phyloP scores from a whole-genome alignment of 2,113 vertebrate species.

The Notothenia coriiceps region DNA sequence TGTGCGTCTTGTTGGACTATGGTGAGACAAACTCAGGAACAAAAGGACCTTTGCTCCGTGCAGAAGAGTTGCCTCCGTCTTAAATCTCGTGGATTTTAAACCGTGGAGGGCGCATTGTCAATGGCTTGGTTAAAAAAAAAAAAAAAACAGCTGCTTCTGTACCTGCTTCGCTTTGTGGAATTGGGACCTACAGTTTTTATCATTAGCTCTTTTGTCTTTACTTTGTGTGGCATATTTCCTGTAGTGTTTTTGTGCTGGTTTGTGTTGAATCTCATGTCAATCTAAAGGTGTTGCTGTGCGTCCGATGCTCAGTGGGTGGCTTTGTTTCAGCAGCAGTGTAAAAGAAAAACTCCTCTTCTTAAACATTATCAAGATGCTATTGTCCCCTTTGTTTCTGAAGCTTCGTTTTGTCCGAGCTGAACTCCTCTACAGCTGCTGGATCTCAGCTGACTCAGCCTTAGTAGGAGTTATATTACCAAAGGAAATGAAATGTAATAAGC shows the following conservation, averaged over 20 bases:
- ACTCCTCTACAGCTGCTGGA: constrained; percentile 13
- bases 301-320: constrained; percentile 8
- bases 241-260: constrained; percentile 18
- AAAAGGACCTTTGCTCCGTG: constrained; percentile 34
- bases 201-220: neutral
- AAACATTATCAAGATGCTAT: neutral
- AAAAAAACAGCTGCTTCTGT: constrained; percentile 30
- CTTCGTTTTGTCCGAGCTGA: constrained; percentile 4
- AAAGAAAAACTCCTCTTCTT: constrained; percentile 8
- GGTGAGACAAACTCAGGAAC: constrained; percentile 69
- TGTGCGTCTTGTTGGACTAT: constrained; percentile 20
- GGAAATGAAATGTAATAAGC: constrained; percentile 16
- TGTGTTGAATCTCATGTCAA: constrained; percentile 24
- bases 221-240: constrained; percentile 6
- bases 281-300: neutral
- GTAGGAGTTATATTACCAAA: constrained; percentile 22
- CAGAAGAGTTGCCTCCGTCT: constrained; percentile 27
- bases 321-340: constrained; percentile 2
- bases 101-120: constrained; percentile 21
- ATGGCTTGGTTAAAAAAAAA: constrained; percentile 10
- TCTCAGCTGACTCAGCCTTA: constrained; percentile 12
- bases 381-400: neutral
- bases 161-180: constrained; percentile 48
- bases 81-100: constrained; percentile 16
- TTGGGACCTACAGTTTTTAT: constrained; percentile 21